Evolutionary conservation across 2,888 invertebrate species (phyloP).

Genomic region (Troglohyphantes excavatus): DNA sequence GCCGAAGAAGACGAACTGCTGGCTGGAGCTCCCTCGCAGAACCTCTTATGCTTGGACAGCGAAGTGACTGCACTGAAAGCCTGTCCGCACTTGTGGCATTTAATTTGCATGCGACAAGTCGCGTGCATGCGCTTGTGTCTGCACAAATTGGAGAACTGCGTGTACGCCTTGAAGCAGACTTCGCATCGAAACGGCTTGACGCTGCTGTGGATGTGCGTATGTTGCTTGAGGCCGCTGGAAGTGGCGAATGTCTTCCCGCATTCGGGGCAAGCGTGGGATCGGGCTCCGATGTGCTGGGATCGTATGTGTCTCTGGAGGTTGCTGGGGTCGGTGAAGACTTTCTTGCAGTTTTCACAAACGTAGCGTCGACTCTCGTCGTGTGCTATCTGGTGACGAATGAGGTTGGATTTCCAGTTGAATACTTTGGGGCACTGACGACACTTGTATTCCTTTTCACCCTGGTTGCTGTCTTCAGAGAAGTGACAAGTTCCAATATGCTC

Average conservation of each 20-base stretch:
- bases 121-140: conserved; percentile 99
- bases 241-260: conserved; percentile 99
- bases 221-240: conserved; percentile 98
- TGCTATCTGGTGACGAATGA: conserved; percentile 91
- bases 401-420: conserved; percentile 90
- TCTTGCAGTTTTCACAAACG: conserved; percentile 92
- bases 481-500: conserved; percentile 67
- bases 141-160: conserved; percentile 99
- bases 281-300: conserved; percentile 96
- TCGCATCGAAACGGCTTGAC: conserved; percentile 95
- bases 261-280: conserved; percentile 98
- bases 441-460: conserved; percentile 85
- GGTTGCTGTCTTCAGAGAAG: conserved; percentile 72
- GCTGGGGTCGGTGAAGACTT: conserved; percentile 97
- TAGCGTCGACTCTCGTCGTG: conserved; percentile 90
- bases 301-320: conserved; percentile 98
- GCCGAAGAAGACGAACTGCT: conserved; percentile 65
- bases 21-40: conserved; percentile 89
- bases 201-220: conserved; percentile 99
- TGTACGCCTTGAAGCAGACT: conserved; percentile 98
- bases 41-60: conserved; percentile 96
- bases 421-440: conserved; percentile 93
- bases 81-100: conserved; percentile 96
- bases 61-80: conserved; percentile 95
- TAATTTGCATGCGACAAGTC: conserved; percentile 95